Evolutionary conservation across 2,797 vertebrate species (phyloP), one percentile per base, ranked within the genome.

Genomic region (Rhadinocentrus ornatus): DNA sequence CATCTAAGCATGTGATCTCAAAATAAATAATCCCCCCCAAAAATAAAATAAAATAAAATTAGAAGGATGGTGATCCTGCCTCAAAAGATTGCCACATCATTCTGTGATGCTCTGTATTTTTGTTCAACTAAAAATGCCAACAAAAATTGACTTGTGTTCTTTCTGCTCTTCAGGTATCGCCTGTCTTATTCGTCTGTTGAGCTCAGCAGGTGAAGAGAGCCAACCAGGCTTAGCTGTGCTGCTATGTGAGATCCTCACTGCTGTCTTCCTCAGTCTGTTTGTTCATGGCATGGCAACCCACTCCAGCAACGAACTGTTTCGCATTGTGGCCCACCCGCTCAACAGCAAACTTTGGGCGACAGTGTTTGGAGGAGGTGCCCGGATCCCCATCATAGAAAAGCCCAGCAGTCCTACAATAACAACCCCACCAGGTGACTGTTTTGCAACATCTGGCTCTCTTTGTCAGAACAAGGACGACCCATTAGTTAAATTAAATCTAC

Each of bases 201-300:
- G 92, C 93, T 96, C 95, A 67, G 94, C 95, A 35, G 96, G 97
- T 0, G 98, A 99, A 52, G 98, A 99, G 85, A 96, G 94, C 74
- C 97, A 97, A 56, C 95, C 97, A 1, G 95, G 95, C 53, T 94
- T 99, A 69, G 94, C 96, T 1, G 88, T 99, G 85, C 91, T 99
- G 64, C 95, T 99, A 60, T 99, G 97, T 82, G 98, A 99, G 93
- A 96, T 97, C 90, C 93, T 99, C 73, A 97, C 97, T 37, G 97
- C 97, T 0, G 96, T 99, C 52, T 98, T 96, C 91, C 95, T 99
- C 82, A 97, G 97, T 88, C 94, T 99, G 31, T 98, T 99, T 88
- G 96, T 96, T 78, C 97, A 99, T 73, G 98, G 97, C 77, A 92
- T 99, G 84, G 96, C 97, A 88, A 99, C 96, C 39, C 97, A 99